A percentile compares a stretch with the other conserved stretches of the same genome.
These are phyloP conservation scores for Listrodromus nycthemerus DNA, from an alignment of 2,888 invertebrate species.

Conservation along the genomic window DNA sequence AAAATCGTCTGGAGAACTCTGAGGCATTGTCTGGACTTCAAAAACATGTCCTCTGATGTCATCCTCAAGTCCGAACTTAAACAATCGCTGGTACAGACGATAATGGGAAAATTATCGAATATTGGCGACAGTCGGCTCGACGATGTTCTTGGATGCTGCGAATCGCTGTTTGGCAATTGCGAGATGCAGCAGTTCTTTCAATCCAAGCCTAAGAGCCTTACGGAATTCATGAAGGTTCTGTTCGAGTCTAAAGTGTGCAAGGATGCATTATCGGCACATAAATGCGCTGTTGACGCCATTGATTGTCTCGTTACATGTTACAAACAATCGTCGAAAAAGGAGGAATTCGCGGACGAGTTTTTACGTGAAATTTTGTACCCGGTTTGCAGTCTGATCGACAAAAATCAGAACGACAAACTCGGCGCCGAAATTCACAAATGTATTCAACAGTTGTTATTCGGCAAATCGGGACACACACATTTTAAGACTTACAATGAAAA, in stretches of 20 bases:
- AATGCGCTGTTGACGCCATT: conserved; percentile 61
- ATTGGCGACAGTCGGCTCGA: conserved; percentile 44
- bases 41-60: conserved; percentile 64
- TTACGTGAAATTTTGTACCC: conserved; percentile 74
- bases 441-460: conserved; percentile 76
- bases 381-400: conserved; percentile 71
- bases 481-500: conserved; percentile 56
- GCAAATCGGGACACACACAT: conserved; percentile 65
- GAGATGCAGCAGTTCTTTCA: conserved; percentile 74
- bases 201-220: conserved; percentile 67
- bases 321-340: conserved; percentile 71
- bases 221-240: conserved; percentile 66
- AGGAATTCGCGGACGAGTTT: conserved; percentile 71
- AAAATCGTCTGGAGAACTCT: conserved; percentile 71
- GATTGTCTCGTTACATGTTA: conserved; percentile 70
- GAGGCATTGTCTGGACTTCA: conserved; percentile 70
- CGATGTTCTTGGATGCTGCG: conserved; percentile 71
- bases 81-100: conserved; percentile 68
- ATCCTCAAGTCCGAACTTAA: conserved; percentile 70
- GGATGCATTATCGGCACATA: background rate
- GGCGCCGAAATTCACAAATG: conserved; percentile 74
- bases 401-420: conserved; percentile 70
- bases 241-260: background rate
- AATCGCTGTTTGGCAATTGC: conserved; percentile 66
- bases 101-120: conserved; percentile 68